Base-by-base conservation (phyloP, 2,113 vertebrate genomes). In the Callithrix jacchus region DNA sequence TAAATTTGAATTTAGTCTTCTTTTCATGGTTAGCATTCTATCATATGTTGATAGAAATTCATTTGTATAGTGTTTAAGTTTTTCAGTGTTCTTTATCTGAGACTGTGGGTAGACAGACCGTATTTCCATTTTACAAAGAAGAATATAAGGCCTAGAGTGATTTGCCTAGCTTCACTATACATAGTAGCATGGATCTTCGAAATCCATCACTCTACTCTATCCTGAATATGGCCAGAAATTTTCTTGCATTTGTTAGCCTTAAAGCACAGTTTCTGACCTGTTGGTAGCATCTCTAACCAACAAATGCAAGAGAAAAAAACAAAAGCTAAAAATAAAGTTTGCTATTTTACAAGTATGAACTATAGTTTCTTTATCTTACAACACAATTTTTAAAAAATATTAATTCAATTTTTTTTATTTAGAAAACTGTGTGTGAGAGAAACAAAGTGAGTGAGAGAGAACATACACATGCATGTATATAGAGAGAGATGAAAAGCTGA, bases 1-100 rank as follows among this genome's bases (percentile, higher is more conserved):
- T 76, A 89, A 76, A 11, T 81, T 81, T 81, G 37, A 81, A 95
- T 82, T 81, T 81, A 81, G 23, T 95, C 56, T 89, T 95, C 40
- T 35, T 37, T 81, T 90, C 35, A 81, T 88, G 25, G 37, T 49
- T 91, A 87, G 25, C n/a, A 49, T 91, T 91, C 49, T 91, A 77
- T 21, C 30, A 68, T 74, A 83, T 40, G 2, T 93, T 91, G 54
- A 56, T 77, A 45, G 66, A 87, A 93, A 87, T 71, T 83, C 58
- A 73, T 91, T 81, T 66, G 58, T 45, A 40, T 84, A 87, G 18
- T 93, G 52, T 77, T 86, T 76, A 77, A 52, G 37, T 71, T 91
- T 95, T 88, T 73, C 77, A 70, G 27, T 95, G 45, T 87, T 83
- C 70, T 91, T 95, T 14, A 77, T 91, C 56, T 77, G 20, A 81